Percentiles rank a stretch among this genome's conserved stretches.
Evolutionary conservation across 2,113 vertebrate genomes (phyloP).

Genomic region (Myrmecobius fasciatus): DNA sequence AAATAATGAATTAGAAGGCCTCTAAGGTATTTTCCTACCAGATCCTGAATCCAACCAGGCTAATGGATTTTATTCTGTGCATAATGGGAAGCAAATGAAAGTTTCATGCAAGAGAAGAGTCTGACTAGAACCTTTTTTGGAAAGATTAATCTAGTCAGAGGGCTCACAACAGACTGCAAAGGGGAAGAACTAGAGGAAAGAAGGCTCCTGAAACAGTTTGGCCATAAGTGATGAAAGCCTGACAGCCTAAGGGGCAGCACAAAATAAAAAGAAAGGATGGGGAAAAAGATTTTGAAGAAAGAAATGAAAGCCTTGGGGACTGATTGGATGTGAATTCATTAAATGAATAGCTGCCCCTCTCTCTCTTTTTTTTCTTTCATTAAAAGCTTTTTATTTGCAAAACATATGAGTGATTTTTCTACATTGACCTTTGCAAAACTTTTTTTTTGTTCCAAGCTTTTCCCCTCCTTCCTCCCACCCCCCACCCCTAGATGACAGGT

Average conservation of each 20-base stretch:
- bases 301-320: background rate
- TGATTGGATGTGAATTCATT: background rate
- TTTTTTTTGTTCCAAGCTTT: too few species aligned
- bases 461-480: too few species aligned
- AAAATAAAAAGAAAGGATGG: background rate
- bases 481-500: too few species aligned
- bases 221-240: background rate
- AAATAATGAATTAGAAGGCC: background rate
- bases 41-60: background rate
- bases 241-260: background rate
- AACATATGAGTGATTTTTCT: too few species aligned
- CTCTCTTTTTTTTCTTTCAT: too few species aligned
- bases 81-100: background rate
- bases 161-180: background rate
- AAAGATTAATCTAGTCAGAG: background rate
- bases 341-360: background rate
- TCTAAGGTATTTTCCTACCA: background rate
- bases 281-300: background rate
- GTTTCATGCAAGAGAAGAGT: background rate
- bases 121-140: background rate
- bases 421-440: too few species aligned
- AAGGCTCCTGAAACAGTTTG: background rate
- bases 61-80: background rate
- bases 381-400: too few species aligned
- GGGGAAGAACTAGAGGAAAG: background rate